These are phyloP conservation scores for Meandrusa payeni DNA, from an alignment of 2,888 invertebrate species.

Conservation along the genomic window DNA sequence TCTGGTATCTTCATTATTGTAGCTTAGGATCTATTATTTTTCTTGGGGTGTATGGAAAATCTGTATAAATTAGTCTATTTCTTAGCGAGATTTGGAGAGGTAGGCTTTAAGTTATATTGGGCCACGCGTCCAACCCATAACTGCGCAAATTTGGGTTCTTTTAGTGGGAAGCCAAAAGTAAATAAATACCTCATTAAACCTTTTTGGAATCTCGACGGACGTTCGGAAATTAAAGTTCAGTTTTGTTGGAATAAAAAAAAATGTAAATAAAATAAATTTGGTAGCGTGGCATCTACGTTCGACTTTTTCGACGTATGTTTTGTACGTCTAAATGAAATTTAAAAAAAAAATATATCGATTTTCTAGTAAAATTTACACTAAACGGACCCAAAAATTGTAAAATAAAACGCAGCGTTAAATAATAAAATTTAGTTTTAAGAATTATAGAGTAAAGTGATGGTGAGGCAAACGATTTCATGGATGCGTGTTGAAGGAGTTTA, in stretches of 20 bases:
- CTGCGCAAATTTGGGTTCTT: conserved; percentile 66
- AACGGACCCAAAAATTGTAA: conserved; percentile 70
- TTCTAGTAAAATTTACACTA: conserved; percentile 51
- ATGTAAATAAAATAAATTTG: conserved; percentile 67
- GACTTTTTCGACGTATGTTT: conserved; percentile 1
- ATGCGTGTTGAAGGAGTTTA: conserved; percentile 27
- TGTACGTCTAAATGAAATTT: not conserved
- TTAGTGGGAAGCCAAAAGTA: conserved; percentile 38
- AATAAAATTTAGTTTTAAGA: conserved; percentile 45
- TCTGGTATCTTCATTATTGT: conserved; percentile 54
- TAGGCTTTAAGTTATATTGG: conserved; percentile 54
- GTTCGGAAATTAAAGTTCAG: conserved; percentile 33
- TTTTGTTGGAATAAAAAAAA: conserved; percentile 33
- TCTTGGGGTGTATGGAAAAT: conserved; percentile 73
- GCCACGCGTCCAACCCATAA: conserved; percentile 55
- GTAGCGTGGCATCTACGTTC: conserved; percentile 28
- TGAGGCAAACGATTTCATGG: conserved; percentile 41
- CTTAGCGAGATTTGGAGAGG: conserved; percentile 61
- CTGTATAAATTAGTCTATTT: conserved; percentile 74
- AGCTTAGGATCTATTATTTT: conserved; percentile 52
- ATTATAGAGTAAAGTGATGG: conserved; percentile 34
- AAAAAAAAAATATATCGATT: conserved; percentile 28
- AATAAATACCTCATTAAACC: conserved; percentile 3
- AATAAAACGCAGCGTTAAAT: conserved; percentile 53
- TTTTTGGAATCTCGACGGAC: conserved; percentile 61